Evolutionary conservation across 2,113 vertebrate genomes (phyloP), one percentile per base, ranked within the genome.

Genomic region (Octodon degus): DNA sequence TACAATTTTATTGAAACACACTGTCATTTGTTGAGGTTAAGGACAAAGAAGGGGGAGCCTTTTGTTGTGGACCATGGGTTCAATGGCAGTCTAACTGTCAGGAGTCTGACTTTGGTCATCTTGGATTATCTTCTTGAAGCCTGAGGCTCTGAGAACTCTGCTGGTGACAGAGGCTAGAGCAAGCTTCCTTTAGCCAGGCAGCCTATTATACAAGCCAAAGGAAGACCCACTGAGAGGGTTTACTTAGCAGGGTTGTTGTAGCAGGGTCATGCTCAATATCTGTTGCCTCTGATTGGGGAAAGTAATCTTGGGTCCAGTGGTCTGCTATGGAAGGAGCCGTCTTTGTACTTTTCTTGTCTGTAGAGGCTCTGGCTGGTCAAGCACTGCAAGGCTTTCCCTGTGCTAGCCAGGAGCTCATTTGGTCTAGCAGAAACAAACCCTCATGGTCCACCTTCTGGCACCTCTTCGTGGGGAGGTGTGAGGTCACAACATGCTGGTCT

Each of bases 371-470:
- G 40, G 7, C 47, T 25, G 37, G 5, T 32, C 22, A 2, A 13
- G 11, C 3, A 8, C 8, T 70, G 17, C 1, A 5, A 9, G 27
- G 12, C 14, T 88, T 1, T 24, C 76, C 34, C 53, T 34, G 19
- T 27, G 24, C 27, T 72, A 30, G 40, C 34, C 16, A 40, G 17
- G 0, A 1, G 77, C 14, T 5, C 7, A 1, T n/a, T 37, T 67
- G 27, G 27, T 82, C 19, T 34, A 7, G 34, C 3, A 80, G 53
- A 2, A 63, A 63, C 0, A 27, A 50, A 7, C 3, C 0, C 17
- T 12, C 1, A 20, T 2, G 0, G 3, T 3, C 9, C 7, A 16
- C 62, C n/a, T 9, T 40, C 72, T 6, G 1, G 19, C 14, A 3
- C 30, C 20, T 27, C 5, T 80, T 19, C 9, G 11, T 2, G 20